Evolutionary conservation across 1,140 invertebrate genomes (phyloP).

Genomic region (Plutomurus gul): DNA sequence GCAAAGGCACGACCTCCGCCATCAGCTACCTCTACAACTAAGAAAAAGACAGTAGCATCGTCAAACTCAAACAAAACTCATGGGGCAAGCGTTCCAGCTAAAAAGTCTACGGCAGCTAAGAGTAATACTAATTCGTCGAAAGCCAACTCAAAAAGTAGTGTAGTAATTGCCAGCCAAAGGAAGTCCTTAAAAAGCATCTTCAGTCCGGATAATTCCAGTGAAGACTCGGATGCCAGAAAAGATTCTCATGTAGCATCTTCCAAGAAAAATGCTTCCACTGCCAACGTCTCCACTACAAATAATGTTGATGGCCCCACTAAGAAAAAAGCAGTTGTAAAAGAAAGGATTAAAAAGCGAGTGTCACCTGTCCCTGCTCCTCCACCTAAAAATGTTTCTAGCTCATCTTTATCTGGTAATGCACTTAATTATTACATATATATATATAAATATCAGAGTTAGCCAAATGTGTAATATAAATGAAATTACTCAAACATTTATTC

Average conservation of each 20-base stretch:
- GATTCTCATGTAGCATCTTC: neutral
- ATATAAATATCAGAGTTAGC: too few species aligned
- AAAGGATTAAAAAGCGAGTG: neutral
- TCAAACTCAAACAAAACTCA: neutral
- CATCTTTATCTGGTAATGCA: slow-evolving; percentile 35
- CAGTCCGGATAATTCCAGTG: slow-evolving; percentile 47
- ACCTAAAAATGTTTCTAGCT: slow-evolving; percentile 1
- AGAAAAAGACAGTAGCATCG: neutral
- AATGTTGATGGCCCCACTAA: neutral
- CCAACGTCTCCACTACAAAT: neutral
- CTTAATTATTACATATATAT: too few species aligned
- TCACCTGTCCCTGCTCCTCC: neutral
- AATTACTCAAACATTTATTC: too few species aligned
- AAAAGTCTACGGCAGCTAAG: neutral
- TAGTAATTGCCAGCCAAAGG: slow-evolving; percentile 3
- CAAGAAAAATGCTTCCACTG: neutral
- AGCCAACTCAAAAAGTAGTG: neutral
- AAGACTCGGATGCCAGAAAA: slow-evolving; percentile 24
- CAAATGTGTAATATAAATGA: too few species aligned
- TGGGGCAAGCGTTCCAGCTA: neutral
- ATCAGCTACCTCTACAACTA: neutral
- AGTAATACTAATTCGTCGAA: neutral
- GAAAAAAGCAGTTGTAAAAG: slow-evolving; percentile 13
- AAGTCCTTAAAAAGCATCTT: slow-evolving; percentile 46
- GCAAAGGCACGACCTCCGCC: neutral